phyloP scores from a whole-genome alignment of 2,113 vertebrate genomes.

The Opisthocomus hoazin region DNA sequence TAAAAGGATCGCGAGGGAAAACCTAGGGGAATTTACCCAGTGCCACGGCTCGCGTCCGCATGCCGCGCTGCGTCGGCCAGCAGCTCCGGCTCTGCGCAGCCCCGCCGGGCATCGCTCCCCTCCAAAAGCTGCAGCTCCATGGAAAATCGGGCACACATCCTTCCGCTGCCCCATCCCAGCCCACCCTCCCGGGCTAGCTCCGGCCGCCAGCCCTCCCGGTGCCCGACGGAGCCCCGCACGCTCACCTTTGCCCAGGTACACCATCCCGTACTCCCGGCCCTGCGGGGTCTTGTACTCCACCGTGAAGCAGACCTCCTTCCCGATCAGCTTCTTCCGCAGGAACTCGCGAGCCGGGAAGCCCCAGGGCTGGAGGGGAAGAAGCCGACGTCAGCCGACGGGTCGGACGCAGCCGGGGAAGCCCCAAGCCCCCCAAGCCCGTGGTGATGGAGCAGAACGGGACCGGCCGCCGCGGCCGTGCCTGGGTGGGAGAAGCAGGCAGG shows the following conservation, averaged over 20 bases:
- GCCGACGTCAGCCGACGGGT: rapidly evolving
- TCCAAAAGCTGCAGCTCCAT: not conserved
- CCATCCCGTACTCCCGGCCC: constrained; percentile 92
- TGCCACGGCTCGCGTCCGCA: too few relatives aligned
- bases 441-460: not conserved
- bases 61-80: too few relatives aligned
- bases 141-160: rapidly evolving
- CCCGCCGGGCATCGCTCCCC: rapidly evolving
- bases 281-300: constrained; percentile 89
- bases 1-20: not conserved
- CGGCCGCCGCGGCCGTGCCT: rapidly evolving
- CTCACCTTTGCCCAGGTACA: constrained; percentile 93
- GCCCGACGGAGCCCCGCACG: rapidly evolving
- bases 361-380: constrained; percentile 79
- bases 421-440: rapidly evolving
- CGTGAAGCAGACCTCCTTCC: constrained; percentile 96
- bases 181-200: rapidly evolving
- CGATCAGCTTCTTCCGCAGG: constrained; percentile 94
- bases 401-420: rapidly evolving
- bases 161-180: rapidly evolving
- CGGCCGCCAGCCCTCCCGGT: rapidly evolving
- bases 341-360: constrained; percentile 96
- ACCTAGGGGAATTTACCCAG: not conserved
- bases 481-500: rapidly evolving
- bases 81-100: not conserved